Evolutionary conservation across 1,140 invertebrate species (phyloP).

Genomic region (Trichomalopsis sarcophagae): DNA sequence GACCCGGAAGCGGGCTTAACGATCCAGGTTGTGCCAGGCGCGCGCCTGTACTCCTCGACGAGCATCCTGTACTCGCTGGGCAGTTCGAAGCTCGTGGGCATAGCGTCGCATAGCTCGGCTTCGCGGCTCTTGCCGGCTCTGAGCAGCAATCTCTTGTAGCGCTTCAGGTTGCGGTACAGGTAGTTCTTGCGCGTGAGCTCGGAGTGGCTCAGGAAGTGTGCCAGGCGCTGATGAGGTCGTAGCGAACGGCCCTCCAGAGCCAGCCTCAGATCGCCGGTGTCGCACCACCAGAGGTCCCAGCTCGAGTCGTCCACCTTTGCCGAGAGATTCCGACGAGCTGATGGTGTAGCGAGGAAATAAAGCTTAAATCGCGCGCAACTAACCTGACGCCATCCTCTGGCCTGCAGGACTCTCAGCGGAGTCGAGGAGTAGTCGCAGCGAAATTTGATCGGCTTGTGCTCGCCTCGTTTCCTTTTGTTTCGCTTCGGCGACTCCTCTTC

Average conservation of each 20-base stretch:
- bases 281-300: slow-evolving; percentile 75
- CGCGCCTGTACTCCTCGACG: slow-evolving; percentile 75
- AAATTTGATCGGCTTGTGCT: slow-evolving; percentile 60
- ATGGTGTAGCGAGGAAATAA: neutral
- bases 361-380: neutral
- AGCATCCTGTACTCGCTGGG: slow-evolving; percentile 76
- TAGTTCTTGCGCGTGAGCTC: slow-evolving; percentile 79
- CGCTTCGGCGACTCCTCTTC: neutral
- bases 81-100: slow-evolving; percentile 72
- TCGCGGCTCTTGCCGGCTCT: slow-evolving; percentile 64
- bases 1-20: slow-evolving; percentile 78
- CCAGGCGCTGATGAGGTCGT: slow-evolving; percentile 62
- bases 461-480: slow-evolving; percentile 19
- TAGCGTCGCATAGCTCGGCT: slow-evolving; percentile 68
- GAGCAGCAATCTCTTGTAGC: slow-evolving; percentile 67
- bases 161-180: slow-evolving; percentile 78
- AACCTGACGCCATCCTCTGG: slow-evolving; percentile 66
- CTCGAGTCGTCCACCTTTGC: slow-evolving; percentile 53
- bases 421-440: slow-evolving; percentile 64
- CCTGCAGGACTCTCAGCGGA: slow-evolving; percentile 61
- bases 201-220: slow-evolving; percentile 77
- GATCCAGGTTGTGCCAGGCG: slow-evolving; percentile 77
- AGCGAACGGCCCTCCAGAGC: slow-evolving; percentile 60
- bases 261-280: slow-evolving; percentile 63
- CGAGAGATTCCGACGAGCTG: slow-evolving; percentile 49